These are phyloP conservation scores for Eupithecia subumbrata DNA, from an alignment of 2,888 invertebrate genomes.

Conservation along the genomic window DNA sequence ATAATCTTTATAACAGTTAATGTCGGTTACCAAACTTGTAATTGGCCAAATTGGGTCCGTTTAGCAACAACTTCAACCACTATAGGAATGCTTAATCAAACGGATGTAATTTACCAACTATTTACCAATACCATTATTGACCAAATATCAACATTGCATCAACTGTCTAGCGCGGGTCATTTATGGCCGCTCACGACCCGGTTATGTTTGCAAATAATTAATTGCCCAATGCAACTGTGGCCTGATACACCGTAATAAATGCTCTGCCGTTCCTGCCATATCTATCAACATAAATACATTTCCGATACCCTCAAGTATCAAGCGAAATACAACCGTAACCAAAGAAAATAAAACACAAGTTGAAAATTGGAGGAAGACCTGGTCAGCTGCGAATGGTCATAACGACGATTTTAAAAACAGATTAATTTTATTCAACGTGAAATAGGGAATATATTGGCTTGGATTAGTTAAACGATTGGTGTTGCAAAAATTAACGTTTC, in stretches of 20 bases:
- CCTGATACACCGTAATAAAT: slow-evolving; percentile 79
- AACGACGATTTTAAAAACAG: slow-evolving; percentile 72
- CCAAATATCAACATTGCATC: slow-evolving; percentile 58
- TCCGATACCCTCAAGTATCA: slow-evolving; percentile 38
- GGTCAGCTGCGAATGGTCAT: slow-evolving; percentile 64
- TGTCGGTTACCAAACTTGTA: neutral
- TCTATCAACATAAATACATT: slow-evolving; percentile 64
- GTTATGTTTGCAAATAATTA: slow-evolving; percentile 83
- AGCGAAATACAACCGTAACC: slow-evolving; percentile 48
- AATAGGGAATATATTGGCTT: slow-evolving; percentile 81
- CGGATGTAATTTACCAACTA: slow-evolving; percentile 39
- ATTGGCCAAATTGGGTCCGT: neutral
- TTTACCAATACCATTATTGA: slow-evolving; percentile 40
- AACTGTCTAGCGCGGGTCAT: slow-evolving; percentile 52
- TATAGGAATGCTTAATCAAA: slow-evolving; percentile 22
- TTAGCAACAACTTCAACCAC: neutral
- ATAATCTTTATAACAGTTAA: no score
- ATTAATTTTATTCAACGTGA: slow-evolving; percentile 80
- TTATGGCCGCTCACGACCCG: slow-evolving; percentile 69
- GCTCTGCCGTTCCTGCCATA: slow-evolving; percentile 59
- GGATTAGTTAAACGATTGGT: slow-evolving; percentile 76
- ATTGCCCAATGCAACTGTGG: slow-evolving; percentile 79
- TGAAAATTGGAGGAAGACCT: neutral
- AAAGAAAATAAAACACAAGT: slow-evolving; percentile 43
- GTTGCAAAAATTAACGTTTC: slow-evolving; percentile 44